Base-by-base conservation (phyloP, 2,888 invertebrate genomes). In the Acrocyrtus sp. region DNA sequence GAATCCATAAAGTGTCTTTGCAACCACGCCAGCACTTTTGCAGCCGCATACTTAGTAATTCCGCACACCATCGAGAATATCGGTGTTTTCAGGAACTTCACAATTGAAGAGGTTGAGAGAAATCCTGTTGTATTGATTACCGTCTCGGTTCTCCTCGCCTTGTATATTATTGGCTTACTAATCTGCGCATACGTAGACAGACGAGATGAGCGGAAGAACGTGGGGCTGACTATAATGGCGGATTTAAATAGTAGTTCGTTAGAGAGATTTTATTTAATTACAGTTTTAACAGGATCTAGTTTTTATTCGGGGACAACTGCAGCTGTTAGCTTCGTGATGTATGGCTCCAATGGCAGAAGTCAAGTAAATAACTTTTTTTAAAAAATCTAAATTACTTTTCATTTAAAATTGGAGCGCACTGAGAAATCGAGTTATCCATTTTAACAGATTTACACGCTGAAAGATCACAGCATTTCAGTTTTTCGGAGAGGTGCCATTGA, bases 301-400 rank as follows among this genome's bases (percentile, higher is more conserved):
- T 72, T 72, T 5, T 72, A 69, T 60, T 76, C 78, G 5, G 78
- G 80, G 17, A 81, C 81, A 3, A 77, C 78, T 4, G 72, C 81
- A 10, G 68, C 72, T 39, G 74, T 81, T 0, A 69, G 77, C 3
- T 10, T 81, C 6, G 73, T 78, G 48, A 50, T 81, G 10, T 67
- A 73, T 48, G 81, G 81, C 19, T 53, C 19, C 10, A 53, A 57
- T 3, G 79, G 77, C 0, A 22, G 74, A n/a, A 77, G 77, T 39
- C 43, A 76, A 29, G 74, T 78, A 60, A 29, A 17, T 12, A 24
- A n/a, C n/a, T n/a, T n/a, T n/a, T n/a, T n/a, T n/a, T n/a, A n/a
- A n/a, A n/a, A n/a, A n/a, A n/a, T n/a, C n/a, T n/a, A n/a, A n/a
- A n/a, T n/a, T n/a, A n/a, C n/a, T n/a, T n/a, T n/a, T n/a, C n/a